Evolutionary conservation across 2,113 vertebrate species (phyloP).

Genomic region (Girardinichthys multiradiatus): DNA sequence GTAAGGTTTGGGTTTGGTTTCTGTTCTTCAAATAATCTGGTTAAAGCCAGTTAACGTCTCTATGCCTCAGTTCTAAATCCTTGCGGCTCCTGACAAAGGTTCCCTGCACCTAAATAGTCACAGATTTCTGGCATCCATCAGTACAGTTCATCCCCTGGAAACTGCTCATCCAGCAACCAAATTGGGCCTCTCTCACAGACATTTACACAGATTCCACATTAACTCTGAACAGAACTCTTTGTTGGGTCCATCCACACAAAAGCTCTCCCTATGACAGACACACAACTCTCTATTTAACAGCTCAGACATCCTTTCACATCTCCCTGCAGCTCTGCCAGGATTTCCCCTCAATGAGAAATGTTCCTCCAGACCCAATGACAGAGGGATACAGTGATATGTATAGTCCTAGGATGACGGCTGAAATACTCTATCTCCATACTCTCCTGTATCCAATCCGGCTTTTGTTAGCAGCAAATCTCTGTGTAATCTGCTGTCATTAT

Average conservation of each 20-base stretch:
- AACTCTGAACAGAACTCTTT: conserved; percentile 54
- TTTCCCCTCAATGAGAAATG: conserved; percentile 18
- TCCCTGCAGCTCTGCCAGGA: conserved; percentile 45
- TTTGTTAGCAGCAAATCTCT: neutral
- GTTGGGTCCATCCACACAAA: conserved; percentile 52
- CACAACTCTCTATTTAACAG: conserved; percentile 52
- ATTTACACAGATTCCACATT: conserved; percentile 64
- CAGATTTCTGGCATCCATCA: neutral
- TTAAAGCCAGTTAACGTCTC: too few relatives aligned
- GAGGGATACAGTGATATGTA: conserved; percentile 15
- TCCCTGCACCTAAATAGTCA: neutral
- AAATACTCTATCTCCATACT: conserved; percentile 7
- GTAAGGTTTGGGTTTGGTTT: too few relatives aligned
- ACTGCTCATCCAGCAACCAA: conserved; percentile 6
- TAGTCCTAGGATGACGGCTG: conserved; percentile 28
- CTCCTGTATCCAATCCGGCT: neutral
- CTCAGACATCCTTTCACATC: conserved; percentile 53
- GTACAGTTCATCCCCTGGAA: conserved; percentile 11
- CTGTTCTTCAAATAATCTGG: too few relatives aligned
- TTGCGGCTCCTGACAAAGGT: neutral
- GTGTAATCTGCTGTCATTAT: neutral
- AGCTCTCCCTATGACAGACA: conserved; percentile 52
- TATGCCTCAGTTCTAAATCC: neutral
- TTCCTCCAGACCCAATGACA: conserved; percentile 45
- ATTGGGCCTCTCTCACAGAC: conserved; percentile 6